phyloP scores from a whole-genome alignment of 2,888 invertebrate genomes.

The Empis livida region DNA sequence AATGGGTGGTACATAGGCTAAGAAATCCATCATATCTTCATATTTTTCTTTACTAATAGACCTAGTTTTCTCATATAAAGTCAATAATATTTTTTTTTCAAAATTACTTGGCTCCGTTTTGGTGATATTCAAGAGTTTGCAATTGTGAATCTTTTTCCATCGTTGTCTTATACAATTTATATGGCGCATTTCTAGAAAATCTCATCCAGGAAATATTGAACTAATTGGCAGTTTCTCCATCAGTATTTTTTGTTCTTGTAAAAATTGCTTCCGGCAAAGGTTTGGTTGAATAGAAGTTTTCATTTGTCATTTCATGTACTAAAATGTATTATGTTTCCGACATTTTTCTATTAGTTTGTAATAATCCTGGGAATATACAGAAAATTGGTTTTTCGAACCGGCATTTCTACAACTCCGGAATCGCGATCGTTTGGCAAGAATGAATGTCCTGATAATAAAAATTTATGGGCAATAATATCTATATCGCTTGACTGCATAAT shows the following conservation, averaged over 20 bases:
- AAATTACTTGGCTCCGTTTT: constrained; percentile 5
- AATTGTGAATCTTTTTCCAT: neutral
- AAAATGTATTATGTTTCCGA: constrained; percentile 10
- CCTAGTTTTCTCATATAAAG: constrained; percentile 7
- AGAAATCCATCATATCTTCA: constrained; percentile 9
- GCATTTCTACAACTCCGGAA: constrained; percentile 13
- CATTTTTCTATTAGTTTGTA: constrained; percentile 10
- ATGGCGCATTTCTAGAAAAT: constrained; percentile 2
- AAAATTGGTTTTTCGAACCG: constrained; percentile 12
- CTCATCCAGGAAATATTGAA: constrained; percentile 3
- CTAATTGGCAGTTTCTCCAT: constrained; percentile 7
- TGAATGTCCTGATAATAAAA: constrained; percentile 16
- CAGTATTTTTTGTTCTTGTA: constrained; percentile 7
- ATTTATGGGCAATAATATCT: constrained; percentile 12
- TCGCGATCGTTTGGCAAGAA: constrained; percentile 15
- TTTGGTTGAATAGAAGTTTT: constrained; percentile 7
- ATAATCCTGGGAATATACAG: constrained; percentile 11
- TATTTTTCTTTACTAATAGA: constrained; percentile 8
- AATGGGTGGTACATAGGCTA: too few species aligned
- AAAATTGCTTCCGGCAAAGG: constrained; percentile 3
- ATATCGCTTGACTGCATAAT: too few species aligned
- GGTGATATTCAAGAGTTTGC: neutral
- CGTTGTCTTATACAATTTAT: constrained; percentile 5
- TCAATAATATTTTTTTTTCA: constrained; percentile 4
- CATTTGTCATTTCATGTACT: constrained; percentile 6